These are phyloP conservation scores for Rhinopomastus cyanomelas DNA, from an alignment of 2,113 vertebrate species.

Conservation along the genomic window DNA sequence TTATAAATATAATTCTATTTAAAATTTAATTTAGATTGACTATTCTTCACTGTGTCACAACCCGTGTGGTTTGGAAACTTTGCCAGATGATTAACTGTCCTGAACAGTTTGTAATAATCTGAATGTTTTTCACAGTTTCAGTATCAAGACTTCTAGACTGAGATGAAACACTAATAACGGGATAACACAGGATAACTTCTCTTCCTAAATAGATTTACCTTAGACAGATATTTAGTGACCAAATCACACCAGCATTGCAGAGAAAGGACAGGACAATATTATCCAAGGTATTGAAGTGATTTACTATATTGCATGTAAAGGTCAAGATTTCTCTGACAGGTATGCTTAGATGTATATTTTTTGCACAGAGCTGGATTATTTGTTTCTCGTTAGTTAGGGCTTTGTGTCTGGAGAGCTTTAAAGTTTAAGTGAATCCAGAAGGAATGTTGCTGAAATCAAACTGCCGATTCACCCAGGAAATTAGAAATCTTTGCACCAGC, in stretches of 20 bases:
- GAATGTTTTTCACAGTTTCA: not conserved
- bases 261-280: not conserved
- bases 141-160: not conserved
- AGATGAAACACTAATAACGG: not conserved
- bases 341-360: not conserved
- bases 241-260: not conserved
- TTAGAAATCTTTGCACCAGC: conserved; percentile 50
- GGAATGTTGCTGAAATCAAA: not conserved
- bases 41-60: not conserved
- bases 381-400: not conserved
- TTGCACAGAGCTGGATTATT: not conserved
- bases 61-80: not conserved
- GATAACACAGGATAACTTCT: not conserved
- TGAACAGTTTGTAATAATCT: not conserved
- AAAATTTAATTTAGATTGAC: not conserved
- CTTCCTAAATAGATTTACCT: not conserved
- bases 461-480: conserved; percentile 34
- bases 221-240: not conserved
- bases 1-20: not conserved
- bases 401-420: not conserved
- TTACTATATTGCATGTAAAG: not conserved
- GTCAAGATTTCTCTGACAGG: not conserved
- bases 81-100: not conserved
- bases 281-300: not conserved
- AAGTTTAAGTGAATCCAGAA: not conserved